Base-by-base conservation (phyloP, 2,888 invertebrate species). In the Synanthedon formicaeformis region DNA sequence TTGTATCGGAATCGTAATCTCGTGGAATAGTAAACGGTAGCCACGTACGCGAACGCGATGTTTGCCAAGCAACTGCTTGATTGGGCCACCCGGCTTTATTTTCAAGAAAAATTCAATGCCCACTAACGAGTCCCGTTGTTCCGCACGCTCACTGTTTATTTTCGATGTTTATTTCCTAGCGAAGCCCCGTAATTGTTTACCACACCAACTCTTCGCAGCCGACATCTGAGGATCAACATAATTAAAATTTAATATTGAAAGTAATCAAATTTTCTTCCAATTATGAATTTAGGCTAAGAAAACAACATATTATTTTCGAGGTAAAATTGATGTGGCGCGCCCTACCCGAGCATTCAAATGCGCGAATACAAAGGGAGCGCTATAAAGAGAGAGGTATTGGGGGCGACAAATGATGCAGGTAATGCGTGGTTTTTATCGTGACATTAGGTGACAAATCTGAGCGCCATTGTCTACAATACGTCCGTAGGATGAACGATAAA, bases 381-480 rank as follows among this genome's bases (percentile, higher is more conserved):
- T 59, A 63, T 72, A 72, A 74, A 66, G 54, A 56, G 27, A 34
- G 34, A 54, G 51, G 52, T 56, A 74, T 71, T 69, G 34, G 63
- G 65, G 68, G 64, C 65, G 66, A 72, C 73, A 73, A 74, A 75
- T 73, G 66, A 45, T 45, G 69, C 63, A 55, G 60, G 66, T 66
- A 67, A 70, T 66, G 66, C 64, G 64, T 67, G 63, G 64, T 70
- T 75, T 75, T 77, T 77, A 77, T 73, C 69, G 73, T 67, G 65
- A 68, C 74, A 69, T 77, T 70, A 72, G 67, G 66, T 64, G 73
- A 78, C 75, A 76, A 78, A 78, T 78, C 76, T 76, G 66, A 73
- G 71, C 69, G 60, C 67, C 60, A 73, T 73, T 74, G 75, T 76
- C 75, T 76, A 70, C 69, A 74, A 71, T 73, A 70, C 65, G 73